Evolutionary conservation across 2,888 invertebrate genomes (phyloP).

Genomic region (Philereme vetulata): DNA sequence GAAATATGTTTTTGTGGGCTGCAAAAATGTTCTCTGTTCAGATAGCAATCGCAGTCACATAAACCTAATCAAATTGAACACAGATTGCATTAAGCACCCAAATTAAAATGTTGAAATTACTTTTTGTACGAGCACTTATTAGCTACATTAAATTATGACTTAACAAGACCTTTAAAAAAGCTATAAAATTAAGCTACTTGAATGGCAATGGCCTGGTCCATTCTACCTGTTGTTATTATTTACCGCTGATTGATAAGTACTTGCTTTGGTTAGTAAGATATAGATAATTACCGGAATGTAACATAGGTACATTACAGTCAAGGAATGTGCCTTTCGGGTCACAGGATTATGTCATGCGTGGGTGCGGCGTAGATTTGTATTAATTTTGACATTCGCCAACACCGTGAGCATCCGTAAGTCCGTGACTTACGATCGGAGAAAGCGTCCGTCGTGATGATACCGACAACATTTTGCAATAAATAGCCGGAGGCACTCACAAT

Average conservation of each 20-base stretch:
- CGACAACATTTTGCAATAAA: constrained; percentile 51
- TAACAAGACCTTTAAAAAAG: not conserved
- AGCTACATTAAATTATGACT: not conserved
- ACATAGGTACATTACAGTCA: constrained; percentile 3
- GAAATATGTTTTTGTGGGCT: constrained; percentile 24
- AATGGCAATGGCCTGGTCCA: no score
- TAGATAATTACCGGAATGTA: no score
- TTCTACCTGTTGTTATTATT: no score
- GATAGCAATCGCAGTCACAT: constrained; percentile 25
- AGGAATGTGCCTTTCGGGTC: constrained; percentile 36
- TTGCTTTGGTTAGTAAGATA: no score
- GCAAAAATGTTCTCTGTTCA: constrained; percentile 26
- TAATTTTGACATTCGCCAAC: constrained; percentile 59
- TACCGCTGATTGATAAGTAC: no score
- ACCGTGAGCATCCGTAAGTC: constrained; percentile 50
- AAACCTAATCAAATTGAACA: constrained; percentile 6
- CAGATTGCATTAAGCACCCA: not conserved
- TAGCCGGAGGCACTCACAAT: constrained; percentile 41
- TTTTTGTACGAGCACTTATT: not conserved
- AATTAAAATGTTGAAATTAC: not conserved
- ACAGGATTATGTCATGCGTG: constrained; percentile 54
- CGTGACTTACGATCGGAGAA: constrained; percentile 62
- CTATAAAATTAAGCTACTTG: not conserved
- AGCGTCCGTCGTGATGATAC: constrained; percentile 48
- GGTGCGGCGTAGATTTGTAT: constrained; percentile 51